These are phyloP conservation scores for Tromatobia lineatoria DNA, from an alignment of 2,888 invertebrate species.

Conservation along the genomic window DNA sequence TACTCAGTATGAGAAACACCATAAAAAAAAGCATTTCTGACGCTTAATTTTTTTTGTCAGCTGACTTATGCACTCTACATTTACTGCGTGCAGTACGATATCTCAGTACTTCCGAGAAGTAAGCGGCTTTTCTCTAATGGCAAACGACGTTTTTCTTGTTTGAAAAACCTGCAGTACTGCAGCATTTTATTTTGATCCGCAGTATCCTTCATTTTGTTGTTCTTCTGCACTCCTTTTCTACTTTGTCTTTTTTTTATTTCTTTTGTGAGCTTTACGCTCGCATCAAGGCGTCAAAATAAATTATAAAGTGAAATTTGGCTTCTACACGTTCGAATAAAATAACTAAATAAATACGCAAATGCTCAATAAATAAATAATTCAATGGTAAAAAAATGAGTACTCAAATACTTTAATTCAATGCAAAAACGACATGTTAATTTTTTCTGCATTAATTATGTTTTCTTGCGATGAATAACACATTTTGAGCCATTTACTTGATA, in stretches of 20 bases:
- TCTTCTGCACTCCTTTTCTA: constrained; percentile 14
- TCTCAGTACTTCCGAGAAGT: constrained; percentile 50
- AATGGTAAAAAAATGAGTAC: too few relatives aligned
- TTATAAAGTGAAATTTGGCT: background rate
- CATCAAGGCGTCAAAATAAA: background rate
- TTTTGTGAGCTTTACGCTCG: constrained; percentile 4
- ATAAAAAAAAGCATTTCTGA: background rate
- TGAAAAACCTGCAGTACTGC: constrained; percentile 44
- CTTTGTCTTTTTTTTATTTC: constrained; percentile 33
- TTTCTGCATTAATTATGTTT: too few relatives aligned
- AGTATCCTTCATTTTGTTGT: constrained; percentile 53
- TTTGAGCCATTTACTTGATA: background rate
- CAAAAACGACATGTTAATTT: too few relatives aligned
- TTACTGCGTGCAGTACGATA: constrained; percentile 27
- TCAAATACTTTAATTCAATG: too few relatives aligned
- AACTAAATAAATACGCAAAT: too few relatives aligned
- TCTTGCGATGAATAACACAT: too few relatives aligned
- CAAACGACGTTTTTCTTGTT: constrained; percentile 61
- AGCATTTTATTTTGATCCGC: constrained; percentile 45
- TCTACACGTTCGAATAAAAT: background rate
- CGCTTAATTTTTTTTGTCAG: background rate
- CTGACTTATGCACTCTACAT: constrained; percentile 19
- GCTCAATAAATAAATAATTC: too few relatives aligned
- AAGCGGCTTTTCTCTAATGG: constrained; percentile 71
- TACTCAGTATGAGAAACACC: background rate